Evolutionary conservation across 2,888 invertebrate genomes (phyloP).

Genomic region (Theretra japonica): DNA sequence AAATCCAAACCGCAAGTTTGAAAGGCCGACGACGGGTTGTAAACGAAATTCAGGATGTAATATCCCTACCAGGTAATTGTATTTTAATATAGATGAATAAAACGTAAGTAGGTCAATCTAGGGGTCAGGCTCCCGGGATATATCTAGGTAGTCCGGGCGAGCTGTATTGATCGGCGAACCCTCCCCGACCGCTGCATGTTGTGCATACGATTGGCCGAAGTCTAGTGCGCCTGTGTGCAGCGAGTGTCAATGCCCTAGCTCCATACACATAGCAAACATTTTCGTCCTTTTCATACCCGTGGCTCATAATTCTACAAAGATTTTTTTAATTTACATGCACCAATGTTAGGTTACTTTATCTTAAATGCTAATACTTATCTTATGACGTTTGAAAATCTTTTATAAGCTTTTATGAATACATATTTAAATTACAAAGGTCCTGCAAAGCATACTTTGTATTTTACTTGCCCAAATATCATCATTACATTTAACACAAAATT

Average conservation of each 20-base stretch:
- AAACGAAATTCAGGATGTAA: slow-evolving; percentile 87
- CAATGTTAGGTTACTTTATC: slow-evolving; percentile 17
- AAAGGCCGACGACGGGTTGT: slow-evolving; percentile 88
- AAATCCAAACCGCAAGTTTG: slow-evolving; percentile 89
- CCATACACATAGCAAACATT: slow-evolving; percentile 3
- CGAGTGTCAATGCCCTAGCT: slow-evolving; percentile 29
- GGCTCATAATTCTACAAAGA: background rate
- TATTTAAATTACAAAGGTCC: background rate
- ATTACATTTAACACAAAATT: background rate
- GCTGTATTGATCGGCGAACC: slow-evolving; percentile 48
- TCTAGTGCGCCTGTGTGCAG: slow-evolving; percentile 36
- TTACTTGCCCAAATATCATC: background rate
- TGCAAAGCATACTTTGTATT: background rate
- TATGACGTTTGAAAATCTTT: background rate
- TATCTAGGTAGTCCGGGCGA: slow-evolving; percentile 43
- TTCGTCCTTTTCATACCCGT: background rate
- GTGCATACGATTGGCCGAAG: slow-evolving; percentile 31
- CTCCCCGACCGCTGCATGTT: slow-evolving; percentile 21
- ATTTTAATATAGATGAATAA: slow-evolving; percentile 19
- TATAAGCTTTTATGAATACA: background rate
- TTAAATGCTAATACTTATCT: background rate
- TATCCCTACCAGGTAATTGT: slow-evolving; percentile 88
- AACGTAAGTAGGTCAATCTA: slow-evolving; percentile 1
- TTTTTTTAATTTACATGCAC: background rate
- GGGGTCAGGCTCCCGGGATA: slow-evolving; percentile 30